Evolutionary conservation across 2,113 vertebrate genomes (phyloP).

Genomic region (Dinomys branickii): DNA sequence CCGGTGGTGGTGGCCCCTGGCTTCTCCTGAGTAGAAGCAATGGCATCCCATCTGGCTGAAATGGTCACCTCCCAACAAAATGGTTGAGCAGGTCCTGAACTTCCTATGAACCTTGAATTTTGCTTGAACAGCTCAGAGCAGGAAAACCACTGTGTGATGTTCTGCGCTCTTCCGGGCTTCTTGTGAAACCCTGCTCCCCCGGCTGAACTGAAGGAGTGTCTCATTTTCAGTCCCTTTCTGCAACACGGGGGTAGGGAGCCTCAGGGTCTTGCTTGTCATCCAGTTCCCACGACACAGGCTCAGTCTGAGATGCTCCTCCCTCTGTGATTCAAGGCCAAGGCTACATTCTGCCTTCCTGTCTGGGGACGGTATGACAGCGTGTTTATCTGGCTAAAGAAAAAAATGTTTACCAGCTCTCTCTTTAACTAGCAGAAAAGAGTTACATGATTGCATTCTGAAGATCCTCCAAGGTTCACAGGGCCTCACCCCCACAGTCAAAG

Average conservation of each 20-base stretch:
- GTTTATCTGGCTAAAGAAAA: slow-evolving; percentile 66
- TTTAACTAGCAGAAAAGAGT: slow-evolving; percentile 42
- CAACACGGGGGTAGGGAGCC: fast-evolving
- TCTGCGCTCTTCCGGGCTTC: not conserved
- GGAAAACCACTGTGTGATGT: not conserved
- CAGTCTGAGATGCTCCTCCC: not conserved
- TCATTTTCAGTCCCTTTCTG: not conserved
- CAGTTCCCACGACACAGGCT: not conserved
- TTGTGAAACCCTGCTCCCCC: not conserved
- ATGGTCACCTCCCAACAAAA: not conserved
- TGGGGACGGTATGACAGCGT: slow-evolving; percentile 66
- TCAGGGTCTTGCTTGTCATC: not conserved
- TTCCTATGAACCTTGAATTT: not conserved
- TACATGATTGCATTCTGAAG: slow-evolving; percentile 38
- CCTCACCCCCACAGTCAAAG: not conserved
- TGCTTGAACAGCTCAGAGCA: not conserved
- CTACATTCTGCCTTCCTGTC: slow-evolving; percentile 64
- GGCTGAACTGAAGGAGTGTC: not conserved
- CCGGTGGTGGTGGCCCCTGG: not conserved
- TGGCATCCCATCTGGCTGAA: not conserved
- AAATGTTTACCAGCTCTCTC: slow-evolving; percentile 64
- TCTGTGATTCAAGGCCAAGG: slow-evolving; percentile 39
- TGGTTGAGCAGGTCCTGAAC: not conserved
- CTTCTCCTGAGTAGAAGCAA: not conserved
- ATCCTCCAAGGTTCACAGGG: not conserved